Evolutionary conservation across 2,888 invertebrate genomes (phyloP), one percentile per base, ranked within the genome.

Genomic region (Anaspis maculata): DNA sequence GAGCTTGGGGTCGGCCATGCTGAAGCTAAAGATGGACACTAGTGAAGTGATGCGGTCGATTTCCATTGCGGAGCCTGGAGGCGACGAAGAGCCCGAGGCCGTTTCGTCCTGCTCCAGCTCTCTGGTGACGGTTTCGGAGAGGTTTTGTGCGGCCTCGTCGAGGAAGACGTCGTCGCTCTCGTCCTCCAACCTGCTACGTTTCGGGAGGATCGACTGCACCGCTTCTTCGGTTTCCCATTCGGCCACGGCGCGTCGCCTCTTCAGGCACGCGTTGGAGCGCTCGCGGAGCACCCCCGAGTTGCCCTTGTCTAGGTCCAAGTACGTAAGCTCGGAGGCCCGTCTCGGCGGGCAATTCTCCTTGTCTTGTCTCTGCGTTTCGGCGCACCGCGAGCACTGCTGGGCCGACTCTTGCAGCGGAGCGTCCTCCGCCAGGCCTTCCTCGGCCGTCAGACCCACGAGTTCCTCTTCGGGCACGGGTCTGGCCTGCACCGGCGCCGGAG

Each of bases 21-120:
- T 71, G 51, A 74, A 74, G 52, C 73, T 73, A 57, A 74, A 73
- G 48, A 72, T 72, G 29, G 73, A 73, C 42, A 74, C 74, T 41
- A 74, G 54, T 37, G 71, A 73, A 23, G 74, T 73, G 42, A 75
- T 72, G 43, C 72, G 63, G 55, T 74, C 73, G 45, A 74, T 72
- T 56, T 73, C 73, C 72, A 73, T 72, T 7, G 66, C 62, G 3
- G 64, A 61, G 11, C 40, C 30, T 9, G 14, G 11, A 15, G 10
- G 14, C 12, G 24, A 25, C 5, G 34, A 27, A 10, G 5, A 3
- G 21, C 21, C 30, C 19, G 27, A 25, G 25, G 27, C 26, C 24
- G 13, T 38, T 23, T 37, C 34, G 34, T 29, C 29, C 30, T 23
- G 19, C 15, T 41, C 46, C 6, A 52, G 42, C 33, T 54, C 51